phyloP scores from a whole-genome alignment of 2,797 vertebrate genomes.

The Corythornis leucogaster region DNA sequence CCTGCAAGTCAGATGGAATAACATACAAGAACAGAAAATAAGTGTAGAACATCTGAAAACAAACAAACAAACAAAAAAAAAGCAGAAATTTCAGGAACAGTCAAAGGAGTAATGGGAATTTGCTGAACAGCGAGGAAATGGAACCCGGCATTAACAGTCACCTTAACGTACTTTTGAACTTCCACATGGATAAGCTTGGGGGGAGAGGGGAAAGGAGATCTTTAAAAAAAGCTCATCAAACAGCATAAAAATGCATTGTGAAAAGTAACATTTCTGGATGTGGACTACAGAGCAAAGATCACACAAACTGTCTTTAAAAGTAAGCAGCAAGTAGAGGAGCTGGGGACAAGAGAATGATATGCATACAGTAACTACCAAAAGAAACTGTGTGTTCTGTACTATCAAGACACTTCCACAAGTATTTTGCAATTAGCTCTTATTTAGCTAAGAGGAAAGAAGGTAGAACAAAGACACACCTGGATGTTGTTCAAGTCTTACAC shows the following conservation, averaged over 20 bases:
- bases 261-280: neutral
- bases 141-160: neutral
- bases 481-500: neutral
- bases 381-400: neutral
- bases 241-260: neutral
- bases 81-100: conserved; percentile 5
- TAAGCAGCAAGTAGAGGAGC: neutral
- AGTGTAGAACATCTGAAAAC: neutral
- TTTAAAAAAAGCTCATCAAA: conserved; percentile 29
- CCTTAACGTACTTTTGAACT: conserved; percentile 7
- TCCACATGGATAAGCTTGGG: neutral
- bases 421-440: neutral
- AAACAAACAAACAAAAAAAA: neutral
- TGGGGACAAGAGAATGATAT: neutral
- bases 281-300: neutral
- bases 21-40: neutral
- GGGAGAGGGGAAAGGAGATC: conserved; percentile 5
- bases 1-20: neutral
- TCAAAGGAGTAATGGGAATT: neutral
- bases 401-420: neutral
- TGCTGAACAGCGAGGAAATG: neutral
- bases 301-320: neutral
- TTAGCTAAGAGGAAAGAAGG: neutral
- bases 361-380: neutral
- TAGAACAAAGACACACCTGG: neutral